Base-by-base conservation (phyloP, 2,888 invertebrate genomes). In the Pteria penguin region DNA sequence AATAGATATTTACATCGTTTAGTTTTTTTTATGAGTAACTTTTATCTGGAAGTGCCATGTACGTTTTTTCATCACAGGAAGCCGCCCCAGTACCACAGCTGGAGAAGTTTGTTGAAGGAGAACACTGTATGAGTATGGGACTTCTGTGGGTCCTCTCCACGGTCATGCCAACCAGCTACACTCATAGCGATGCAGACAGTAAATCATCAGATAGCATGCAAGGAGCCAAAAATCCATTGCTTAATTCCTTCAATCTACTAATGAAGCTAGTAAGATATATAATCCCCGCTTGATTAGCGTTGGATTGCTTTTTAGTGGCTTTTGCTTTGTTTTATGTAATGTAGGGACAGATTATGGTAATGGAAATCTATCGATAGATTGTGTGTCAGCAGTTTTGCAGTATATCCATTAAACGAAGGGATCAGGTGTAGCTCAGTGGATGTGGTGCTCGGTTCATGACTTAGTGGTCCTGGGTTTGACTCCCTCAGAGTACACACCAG, bases 61-160 rank as follows among this genome's bases (percentile, higher is more conserved):
- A n/a, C n/a, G n/a, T n/a, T n/a, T n/a, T 62, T 14, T 11, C 18
- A 24, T 73, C 63, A 27, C 60, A 75, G 75, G 70, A 70, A 72
- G 78, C 81, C 24, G 85, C 86, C 4, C 82, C 82, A 2, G 86
- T 88, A 4, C 88, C 89, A 2, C 81, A 84, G 75, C 74, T 89
- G 55, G 88, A 89, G 61, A 84, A 82, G 55, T 86, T 88, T 76
- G 83, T 79, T 4, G 82, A 82, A 45, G 86, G 84, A 2, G 81
- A 84, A 61, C 80, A 88, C 73, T 80, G 82, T 68, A 83, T 87
- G 70, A 85, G 84, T 61, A 84, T 89, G 87, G 85, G 87, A 1
- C 83, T 91, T 72, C 76, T 91, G 55, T 92, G 91, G 91, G 81
- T 88, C 32, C 76, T 92, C 57, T 87, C 91, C 4, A 86, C 89